Evolutionary conservation across 2,888 invertebrate genomes (phyloP).

Genomic region (Drosophila meridiana): DNA sequence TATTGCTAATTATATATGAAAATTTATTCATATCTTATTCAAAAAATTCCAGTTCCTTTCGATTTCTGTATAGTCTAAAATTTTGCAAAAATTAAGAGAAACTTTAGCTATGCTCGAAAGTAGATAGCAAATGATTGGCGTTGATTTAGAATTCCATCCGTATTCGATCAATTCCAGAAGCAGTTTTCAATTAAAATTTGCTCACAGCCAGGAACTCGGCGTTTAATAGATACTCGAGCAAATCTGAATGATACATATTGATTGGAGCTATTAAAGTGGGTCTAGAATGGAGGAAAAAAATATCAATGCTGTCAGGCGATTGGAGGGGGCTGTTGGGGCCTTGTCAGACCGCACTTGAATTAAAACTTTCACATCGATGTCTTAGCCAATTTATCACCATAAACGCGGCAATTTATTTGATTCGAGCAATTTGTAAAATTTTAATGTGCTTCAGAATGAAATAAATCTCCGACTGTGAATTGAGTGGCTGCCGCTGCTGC

Average conservation of each 20-base stretch:
- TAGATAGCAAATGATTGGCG: no score
- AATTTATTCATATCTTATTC: no score
- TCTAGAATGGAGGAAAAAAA: background rate
- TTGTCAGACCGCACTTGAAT: constrained; percentile 36
- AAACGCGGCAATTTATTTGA: constrained; percentile 78
- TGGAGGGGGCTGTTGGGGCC: background rate
- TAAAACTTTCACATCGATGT: constrained; percentile 62
- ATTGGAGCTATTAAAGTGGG: background rate
- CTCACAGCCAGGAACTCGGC: background rate
- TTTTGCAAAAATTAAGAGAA: no score
- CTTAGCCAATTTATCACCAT: constrained; percentile 74
- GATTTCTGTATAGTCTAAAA: no score
- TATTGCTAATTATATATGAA: no score
- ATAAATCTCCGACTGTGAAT: constrained; percentile 75
- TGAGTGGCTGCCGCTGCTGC: constrained; percentile 40
- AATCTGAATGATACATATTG: background rate
- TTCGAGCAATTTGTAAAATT: constrained; percentile 79
- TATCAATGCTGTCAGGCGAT: background rate
- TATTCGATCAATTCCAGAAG: background rate
- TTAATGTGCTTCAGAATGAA: constrained; percentile 77
- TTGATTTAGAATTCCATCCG: no score
- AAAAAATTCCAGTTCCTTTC: no score
- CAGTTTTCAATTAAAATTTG: background rate
- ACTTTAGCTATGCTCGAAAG: no score
- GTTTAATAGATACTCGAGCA: background rate